A percentile compares a stretch with the other conserved stretches of the same genome.
phyloP scores from a whole-genome alignment of 2,113 vertebrate genomes.

The Gallinago jamesoni region DNA sequence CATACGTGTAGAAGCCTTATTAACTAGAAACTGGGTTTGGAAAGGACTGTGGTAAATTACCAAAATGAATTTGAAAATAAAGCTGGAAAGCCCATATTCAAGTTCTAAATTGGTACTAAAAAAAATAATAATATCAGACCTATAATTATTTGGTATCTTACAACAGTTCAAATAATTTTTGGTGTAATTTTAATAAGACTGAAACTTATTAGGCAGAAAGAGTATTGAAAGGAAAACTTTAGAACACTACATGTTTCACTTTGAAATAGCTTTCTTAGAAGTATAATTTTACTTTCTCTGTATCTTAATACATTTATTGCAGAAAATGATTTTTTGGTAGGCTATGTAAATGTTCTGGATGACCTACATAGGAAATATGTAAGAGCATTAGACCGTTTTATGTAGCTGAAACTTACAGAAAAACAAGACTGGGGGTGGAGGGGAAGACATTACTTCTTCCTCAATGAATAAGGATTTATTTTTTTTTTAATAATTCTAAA shows the following conservation, averaged over 20 bases:
- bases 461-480: not conserved
- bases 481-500: not conserved
- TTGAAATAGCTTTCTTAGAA: not conserved
- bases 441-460: not conserved
- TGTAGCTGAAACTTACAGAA: not conserved
- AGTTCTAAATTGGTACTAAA: not conserved
- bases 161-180: not conserved
- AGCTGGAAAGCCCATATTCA: not conserved
- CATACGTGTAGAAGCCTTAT: slow-evolving; percentile 41
- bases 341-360: slow-evolving; percentile 27
- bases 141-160: not conserved
- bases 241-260: not conserved
- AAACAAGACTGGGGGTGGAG: not conserved
- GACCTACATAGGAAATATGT: not conserved
- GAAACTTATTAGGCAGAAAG: not conserved
- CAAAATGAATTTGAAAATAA: slow-evolving; percentile 3
- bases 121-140: not conserved
- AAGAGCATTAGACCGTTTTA: not conserved
- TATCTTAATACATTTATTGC: not conserved
- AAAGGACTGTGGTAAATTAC: slow-evolving; percentile 28
- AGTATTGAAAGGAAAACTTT: not conserved
- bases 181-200: not conserved
- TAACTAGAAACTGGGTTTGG: slow-evolving; percentile 16
- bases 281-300: not conserved
- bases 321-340: slow-evolving; percentile 32